These are phyloP conservation scores for Axea sp. DNA, from an alignment of 2,888 invertebrate species.

Conservation along the genomic window DNA sequence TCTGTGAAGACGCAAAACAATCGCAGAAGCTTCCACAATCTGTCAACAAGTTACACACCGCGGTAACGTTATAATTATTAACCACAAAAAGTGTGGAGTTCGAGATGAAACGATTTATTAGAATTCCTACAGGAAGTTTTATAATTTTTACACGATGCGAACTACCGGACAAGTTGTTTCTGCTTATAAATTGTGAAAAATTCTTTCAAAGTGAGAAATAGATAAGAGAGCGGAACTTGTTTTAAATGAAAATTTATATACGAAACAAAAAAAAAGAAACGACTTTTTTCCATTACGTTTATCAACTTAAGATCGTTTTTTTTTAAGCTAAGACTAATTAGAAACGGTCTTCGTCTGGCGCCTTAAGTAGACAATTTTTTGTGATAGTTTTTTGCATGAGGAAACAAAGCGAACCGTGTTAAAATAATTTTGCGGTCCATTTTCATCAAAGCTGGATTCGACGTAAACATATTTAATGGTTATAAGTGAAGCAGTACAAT, in stretches of 20 bases:
- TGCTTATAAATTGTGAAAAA: constrained; percentile 29
- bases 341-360: too few species aligned
- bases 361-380: too few species aligned
- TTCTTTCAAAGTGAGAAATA: constrained; percentile 14
- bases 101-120: constrained; percentile 9
- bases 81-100: not conserved
- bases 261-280: constrained; percentile 22
- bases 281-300: too few species aligned
- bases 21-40: too few species aligned
- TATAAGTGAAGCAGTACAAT: not conserved
- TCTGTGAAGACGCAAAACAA: too few species aligned
- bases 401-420: too few species aligned
- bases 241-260: constrained; percentile 21
- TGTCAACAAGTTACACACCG: not conserved
- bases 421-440: too few species aligned
- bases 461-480: not conserved
- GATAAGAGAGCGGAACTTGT: constrained; percentile 6
- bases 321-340: too few species aligned
- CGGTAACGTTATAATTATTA: constrained; percentile 3
- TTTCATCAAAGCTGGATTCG: too few species aligned
- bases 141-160: constrained; percentile 8
- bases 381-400: too few species aligned
- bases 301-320: too few species aligned
- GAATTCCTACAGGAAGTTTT: constrained; percentile 9
- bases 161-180: constrained; percentile 29